Base-by-base conservation (phyloP, 2,888 invertebrate species). In the Ochropleura plecta region DNA sequence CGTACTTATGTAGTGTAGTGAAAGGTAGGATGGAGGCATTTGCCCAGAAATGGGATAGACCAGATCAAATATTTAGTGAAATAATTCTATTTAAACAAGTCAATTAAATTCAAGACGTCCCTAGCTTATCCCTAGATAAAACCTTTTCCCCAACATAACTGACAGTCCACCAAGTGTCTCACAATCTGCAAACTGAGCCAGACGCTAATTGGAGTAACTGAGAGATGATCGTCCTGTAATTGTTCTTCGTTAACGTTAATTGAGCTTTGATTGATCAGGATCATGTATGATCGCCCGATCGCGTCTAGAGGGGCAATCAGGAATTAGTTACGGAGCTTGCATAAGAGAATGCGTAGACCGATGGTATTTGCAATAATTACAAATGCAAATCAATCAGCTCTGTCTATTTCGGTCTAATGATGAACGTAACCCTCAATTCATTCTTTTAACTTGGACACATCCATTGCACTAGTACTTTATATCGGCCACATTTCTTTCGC, bases 251-350 rank as follows among this genome's bases (percentile, higher is more conserved):
- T 81, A 75, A 77, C 59, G 55, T 46, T 75, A 71, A 84, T 82
- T 73, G 51, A 48, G 59, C 68, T 55, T 62, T 82, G 82, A 84
- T 81, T 82, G 79, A 79, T 82, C 57, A 64, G 68, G 79, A 84
- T 82, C 71, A 64, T 53, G 62, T 65, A 68, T 76, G 73, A 60
- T 48, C 65, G 72, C 48, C 60, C 74, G 65, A 49, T 62, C 40
- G 59, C 49, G 48, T 73, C 79, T 79, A 30, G 73, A 78, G 46
- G 16, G 30, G 42, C 79, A 48, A 63, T 67, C 57, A 73, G 20
- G 40, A 10, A 69, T 73, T 55, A 74, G 46, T 64, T 18, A 60
- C 44, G 62, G 63, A 20, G 6, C 40, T n/a, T 64, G 59, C 77
- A 18, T 57, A 44, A 5, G 1, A 14, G 40, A 40, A 12, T 68